Evolutionary conservation across 1,140 invertebrate genomes (phyloP).

Genomic region (Epicauta chinensis): DNA sequence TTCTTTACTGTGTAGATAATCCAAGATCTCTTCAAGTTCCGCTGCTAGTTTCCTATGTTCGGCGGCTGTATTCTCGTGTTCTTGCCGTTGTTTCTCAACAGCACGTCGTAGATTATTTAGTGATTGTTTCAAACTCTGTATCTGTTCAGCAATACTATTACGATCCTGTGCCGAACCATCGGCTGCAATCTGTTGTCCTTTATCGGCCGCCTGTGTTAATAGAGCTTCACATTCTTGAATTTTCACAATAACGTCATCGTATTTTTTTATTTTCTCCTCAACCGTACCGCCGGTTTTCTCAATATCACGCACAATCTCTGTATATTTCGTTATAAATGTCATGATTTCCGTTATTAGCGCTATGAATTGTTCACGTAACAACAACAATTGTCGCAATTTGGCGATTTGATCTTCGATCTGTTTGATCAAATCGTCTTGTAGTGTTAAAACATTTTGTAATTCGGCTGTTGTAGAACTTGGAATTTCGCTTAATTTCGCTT

Average conservation of each 20-base stretch:
- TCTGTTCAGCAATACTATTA: constrained; percentile 79
- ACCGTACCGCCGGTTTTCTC: constrained; percentile 72
- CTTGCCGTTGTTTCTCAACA: constrained; percentile 77
- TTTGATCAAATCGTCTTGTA: constrained; percentile 78
- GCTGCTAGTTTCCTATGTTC: constrained; percentile 75
- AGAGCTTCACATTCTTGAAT: constrained; percentile 86
- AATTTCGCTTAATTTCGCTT: constrained; percentile 69
- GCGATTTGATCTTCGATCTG: constrained; percentile 78
- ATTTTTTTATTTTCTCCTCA: constrained; percentile 82
- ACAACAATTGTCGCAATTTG: constrained; percentile 65
- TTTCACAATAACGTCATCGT: constrained; percentile 75
- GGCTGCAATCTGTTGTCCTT: constrained; percentile 83
- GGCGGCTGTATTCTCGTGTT: constrained; percentile 80
- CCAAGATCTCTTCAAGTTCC: constrained; percentile 73
- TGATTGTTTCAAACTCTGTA: constrained; percentile 81
- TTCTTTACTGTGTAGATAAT: constrained; percentile 82
- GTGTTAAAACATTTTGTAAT: constrained; percentile 67
- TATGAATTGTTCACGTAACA: constrained; percentile 81
- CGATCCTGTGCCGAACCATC: constrained; percentile 81
- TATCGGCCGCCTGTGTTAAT: constrained; percentile 78
- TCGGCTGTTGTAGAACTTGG: constrained; percentile 68
- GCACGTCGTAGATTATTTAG: constrained; percentile 69
- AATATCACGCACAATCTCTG: constrained; percentile 76
- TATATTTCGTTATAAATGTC: constrained; percentile 80
- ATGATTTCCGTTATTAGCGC: constrained; percentile 80